phyloP scores from a whole-genome alignment of 2,888 invertebrate genomes.

The Limnephilus marmoratus region DNA sequence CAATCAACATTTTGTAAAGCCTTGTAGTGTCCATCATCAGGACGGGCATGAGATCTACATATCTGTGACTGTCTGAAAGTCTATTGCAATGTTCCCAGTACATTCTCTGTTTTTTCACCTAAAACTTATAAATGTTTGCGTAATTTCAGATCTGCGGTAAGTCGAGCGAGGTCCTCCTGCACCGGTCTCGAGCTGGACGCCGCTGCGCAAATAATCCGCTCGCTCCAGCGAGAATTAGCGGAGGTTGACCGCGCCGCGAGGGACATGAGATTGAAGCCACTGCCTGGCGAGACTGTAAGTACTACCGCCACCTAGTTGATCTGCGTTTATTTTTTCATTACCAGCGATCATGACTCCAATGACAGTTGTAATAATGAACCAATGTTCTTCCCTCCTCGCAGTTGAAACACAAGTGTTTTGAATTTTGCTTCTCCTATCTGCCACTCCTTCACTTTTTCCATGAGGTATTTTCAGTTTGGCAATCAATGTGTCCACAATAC shows the following conservation, averaged over 20 bases:
- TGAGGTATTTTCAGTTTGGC: background rate
- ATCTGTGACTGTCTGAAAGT: background rate
- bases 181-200: conserved; percentile 91
- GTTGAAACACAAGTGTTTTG: background rate
- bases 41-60: no score
- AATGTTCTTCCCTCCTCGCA: background rate
- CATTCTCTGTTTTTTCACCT: background rate
- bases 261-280: conserved; percentile 84
- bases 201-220: conserved; percentile 88
- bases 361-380: background rate
- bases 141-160: conserved; percentile 77
- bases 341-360: background rate
- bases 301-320: background rate
- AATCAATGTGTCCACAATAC: background rate
- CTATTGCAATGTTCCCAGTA: background rate
- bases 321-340: background rate
- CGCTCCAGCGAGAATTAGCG: conserved; percentile 88
- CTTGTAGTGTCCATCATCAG: background rate
- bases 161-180: conserved; percentile 85
- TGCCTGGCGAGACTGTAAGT: conserved; percentile 89
- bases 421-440: background rate
- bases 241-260: conserved; percentile 88
- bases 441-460: background rate
- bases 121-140: background rate
- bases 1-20: background rate